Conservation (phyloP, 2,888 invertebrate genomes). For the Hedya salicella region DNA sequence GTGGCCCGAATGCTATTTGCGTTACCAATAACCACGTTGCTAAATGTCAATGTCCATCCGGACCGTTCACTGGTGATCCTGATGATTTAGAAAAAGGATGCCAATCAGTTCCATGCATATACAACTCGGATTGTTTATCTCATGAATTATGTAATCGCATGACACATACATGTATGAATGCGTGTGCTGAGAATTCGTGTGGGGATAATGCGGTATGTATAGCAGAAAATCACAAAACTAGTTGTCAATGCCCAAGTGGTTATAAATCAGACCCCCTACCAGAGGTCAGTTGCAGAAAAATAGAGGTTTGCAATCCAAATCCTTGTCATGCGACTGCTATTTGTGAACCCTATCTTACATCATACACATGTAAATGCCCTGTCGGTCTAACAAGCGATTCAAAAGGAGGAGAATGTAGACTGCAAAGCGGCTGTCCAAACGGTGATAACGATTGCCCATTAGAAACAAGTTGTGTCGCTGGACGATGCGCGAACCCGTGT, state of each 20-base stretch:
- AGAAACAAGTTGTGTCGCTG: constrained; percentile 89
- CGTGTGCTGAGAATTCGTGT: constrained; percentile 92
- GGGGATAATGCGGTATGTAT: constrained; percentile 95
- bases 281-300: constrained; percentile 91
- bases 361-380: constrained; percentile 92
- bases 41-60: constrained; percentile 95
- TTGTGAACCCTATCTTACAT: constrained; percentile 88
- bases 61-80: constrained; percentile 94
- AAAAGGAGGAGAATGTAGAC: constrained; percentile 89
- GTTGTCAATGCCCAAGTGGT: constrained; percentile 94
- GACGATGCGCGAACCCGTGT: constrained; percentile 92
- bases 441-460: constrained; percentile 91
- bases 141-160: constrained; percentile 93
- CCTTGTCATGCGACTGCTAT: constrained; percentile 93
- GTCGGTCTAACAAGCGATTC: constrained; percentile 91
- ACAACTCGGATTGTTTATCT: constrained; percentile 92
- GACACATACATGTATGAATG: constrained; percentile 92
- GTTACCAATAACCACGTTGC: constrained; percentile 95
- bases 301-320: constrained; percentile 90
- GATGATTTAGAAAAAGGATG: constrained; percentile 90
- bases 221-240: constrained; percentile 92
- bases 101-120: constrained; percentile 92
- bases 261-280: constrained; percentile 92
- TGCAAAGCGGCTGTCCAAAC: constrained; percentile 90
- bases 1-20: constrained; percentile 95